Conservation (phyloP, 2,797 vertebrate species). For the Manis javanica region DNA sequence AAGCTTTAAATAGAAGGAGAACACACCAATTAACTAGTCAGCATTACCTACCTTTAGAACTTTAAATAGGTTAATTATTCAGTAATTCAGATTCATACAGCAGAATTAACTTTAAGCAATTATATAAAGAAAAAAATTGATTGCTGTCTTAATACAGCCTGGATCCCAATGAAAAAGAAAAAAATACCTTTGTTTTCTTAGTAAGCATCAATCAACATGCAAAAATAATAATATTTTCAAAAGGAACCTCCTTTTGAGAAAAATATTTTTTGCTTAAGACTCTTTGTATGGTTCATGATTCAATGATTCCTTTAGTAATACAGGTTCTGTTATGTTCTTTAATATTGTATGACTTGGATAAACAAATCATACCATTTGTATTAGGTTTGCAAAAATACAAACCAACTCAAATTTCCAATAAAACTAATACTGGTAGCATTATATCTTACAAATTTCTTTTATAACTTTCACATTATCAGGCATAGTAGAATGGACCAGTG, state of each 20-base stretch:
- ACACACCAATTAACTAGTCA: conserved; percentile 52
- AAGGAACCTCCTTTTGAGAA: not conserved
- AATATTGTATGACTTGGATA: not conserved
- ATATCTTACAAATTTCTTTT: not conserved
- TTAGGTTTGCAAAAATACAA: not conserved
- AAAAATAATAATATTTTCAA: not conserved
- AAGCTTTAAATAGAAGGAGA: conserved; percentile 59
- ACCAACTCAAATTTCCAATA: not conserved
- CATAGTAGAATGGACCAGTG: not conserved
- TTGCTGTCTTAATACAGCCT: not conserved
- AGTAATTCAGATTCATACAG: conserved; percentile 68
- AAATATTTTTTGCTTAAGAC: not conserved
- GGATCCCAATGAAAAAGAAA: not conserved
- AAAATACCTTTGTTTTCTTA: not conserved
- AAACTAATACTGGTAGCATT: not conserved
- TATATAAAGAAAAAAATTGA: not conserved
- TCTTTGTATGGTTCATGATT: not conserved
- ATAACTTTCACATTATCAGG: not conserved
- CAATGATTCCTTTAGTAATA: not conserved
- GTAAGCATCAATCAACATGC: not conserved
- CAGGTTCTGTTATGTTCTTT: not conserved
- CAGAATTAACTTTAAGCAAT: conserved; percentile 39
- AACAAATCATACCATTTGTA: not conserved
- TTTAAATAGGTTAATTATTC: conserved; percentile 58
- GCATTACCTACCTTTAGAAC: conserved; percentile 49